phyloP scores from a whole-genome alignment of 2,113 vertebrate genomes.

The Tetraodon nigroviridis region DNA sequence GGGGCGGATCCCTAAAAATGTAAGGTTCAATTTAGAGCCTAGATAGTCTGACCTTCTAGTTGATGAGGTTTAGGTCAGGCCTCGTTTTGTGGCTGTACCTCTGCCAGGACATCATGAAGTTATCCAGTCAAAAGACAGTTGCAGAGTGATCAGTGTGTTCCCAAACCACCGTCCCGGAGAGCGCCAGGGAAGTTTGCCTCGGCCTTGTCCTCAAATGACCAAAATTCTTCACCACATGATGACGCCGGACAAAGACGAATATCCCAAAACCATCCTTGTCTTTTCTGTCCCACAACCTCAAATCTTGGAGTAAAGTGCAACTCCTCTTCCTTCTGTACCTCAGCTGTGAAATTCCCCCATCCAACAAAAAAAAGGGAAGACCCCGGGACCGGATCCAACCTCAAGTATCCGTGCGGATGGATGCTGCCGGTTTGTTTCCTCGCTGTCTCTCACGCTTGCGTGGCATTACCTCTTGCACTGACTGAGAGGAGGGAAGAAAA shows the following conservation, averaged over 20 bases:
- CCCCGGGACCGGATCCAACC: conserved; percentile 46
- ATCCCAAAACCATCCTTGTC: conserved; percentile 16
- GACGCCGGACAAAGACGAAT: conserved; percentile 5
- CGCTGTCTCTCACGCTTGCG: conserved; percentile 45
- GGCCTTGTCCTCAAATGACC: conserved; percentile 10
- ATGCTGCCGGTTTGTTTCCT: conserved; percentile 30
- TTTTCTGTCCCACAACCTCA: neutral
- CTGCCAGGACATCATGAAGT: conserved; percentile 34
- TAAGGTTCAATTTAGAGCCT: conserved; percentile 3
- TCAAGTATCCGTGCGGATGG: conserved; percentile 47
- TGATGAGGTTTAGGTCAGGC: conserved; percentile 37
- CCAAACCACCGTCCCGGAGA: conserved; percentile 7
- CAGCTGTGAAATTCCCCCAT: conserved; percentile 42
- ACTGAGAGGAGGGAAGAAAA: conserved; percentile 37
- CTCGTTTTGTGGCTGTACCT: conserved; percentile 26
- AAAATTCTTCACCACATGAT: conserved; percentile 2
- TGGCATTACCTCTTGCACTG: conserved; percentile 51
- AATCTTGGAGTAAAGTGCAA: conserved; percentile 20
- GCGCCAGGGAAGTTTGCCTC: conserved; percentile 44
- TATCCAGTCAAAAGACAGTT: conserved; percentile 21
- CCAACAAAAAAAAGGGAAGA: conserved; percentile 33
- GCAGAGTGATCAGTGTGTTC: neutral
- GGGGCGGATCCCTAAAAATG: conserved; percentile 35
- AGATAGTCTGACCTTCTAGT: conserved; percentile 29
- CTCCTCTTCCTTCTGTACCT: conserved; percentile 27